These are phyloP conservation scores for Vulpes ferrilata DNA, from an alignment of 2,113 vertebrate genomes.

Conservation along the genomic window DNA sequence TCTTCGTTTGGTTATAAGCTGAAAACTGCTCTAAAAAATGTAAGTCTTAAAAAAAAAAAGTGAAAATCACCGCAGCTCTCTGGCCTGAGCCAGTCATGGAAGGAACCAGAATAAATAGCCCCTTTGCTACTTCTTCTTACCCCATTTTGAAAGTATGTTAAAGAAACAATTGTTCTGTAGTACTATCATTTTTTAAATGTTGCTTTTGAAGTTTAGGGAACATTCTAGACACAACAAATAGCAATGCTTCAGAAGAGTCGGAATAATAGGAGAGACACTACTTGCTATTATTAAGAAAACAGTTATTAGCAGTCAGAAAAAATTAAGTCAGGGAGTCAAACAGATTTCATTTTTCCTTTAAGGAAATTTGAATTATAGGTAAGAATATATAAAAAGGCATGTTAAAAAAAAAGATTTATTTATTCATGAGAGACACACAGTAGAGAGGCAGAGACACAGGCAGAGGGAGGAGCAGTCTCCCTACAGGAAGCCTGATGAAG, in stretches of 20 bases:
- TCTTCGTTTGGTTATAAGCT: not conserved
- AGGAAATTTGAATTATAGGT: conserved; percentile 36
- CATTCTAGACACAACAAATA: not conserved
- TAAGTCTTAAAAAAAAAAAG: conserved; percentile 8
- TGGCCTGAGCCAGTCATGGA: not conserved
- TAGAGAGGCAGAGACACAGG: no score
- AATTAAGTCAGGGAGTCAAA: not conserved
- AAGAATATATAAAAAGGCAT: conserved; percentile 15
- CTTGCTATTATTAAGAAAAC: not conserved
- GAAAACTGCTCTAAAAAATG: not conserved
- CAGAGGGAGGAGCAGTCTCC: no score
- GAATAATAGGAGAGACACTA: not conserved
- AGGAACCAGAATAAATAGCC: not conserved
- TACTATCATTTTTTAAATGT: not conserved
- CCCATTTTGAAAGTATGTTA: not conserved
- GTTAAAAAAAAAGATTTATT: no score
- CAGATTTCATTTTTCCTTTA: conserved; percentile 49
- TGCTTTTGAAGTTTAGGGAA: not conserved
- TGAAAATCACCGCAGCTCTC: not conserved
- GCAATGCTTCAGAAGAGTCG: not conserved
- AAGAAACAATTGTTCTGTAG: not conserved
- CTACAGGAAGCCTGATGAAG: no score
- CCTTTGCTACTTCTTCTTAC: not conserved
- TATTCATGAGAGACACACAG: no score
- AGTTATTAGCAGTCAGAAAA: conserved; percentile 16